These are phyloP conservation scores for Perca flavescens DNA, from an alignment of 2,113 vertebrate species.

Conservation along the genomic window DNA sequence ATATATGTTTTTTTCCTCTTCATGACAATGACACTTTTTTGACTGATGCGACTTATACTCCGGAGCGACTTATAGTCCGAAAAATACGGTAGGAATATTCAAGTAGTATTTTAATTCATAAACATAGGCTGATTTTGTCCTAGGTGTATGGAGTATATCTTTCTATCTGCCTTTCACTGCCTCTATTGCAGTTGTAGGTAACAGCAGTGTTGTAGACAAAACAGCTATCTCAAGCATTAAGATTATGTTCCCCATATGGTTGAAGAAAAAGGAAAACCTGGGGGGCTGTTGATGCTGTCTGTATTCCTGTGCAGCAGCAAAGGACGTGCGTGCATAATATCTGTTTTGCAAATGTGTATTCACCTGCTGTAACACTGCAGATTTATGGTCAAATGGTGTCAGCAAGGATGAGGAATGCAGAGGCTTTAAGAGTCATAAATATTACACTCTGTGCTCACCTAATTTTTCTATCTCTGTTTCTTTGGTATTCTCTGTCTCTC, in stretches of 20 bases:
- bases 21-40: no score
- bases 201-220: not conserved
- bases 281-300: not conserved
- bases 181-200: not conserved
- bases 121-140: not conserved
- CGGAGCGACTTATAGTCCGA: no score
- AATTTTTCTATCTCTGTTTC: slow-evolving; percentile 2
- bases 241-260: not conserved
- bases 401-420: slow-evolving; percentile 15
- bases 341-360: slow-evolving; percentile 3
- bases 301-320: not conserved
- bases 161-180: not conserved
- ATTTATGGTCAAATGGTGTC: slow-evolving; percentile 2
- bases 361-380: not conserved
- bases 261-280: not conserved
- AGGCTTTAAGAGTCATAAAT: slow-evolving; percentile 12
- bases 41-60: no score
- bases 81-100: not conserved
- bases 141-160: not conserved
- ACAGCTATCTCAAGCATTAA: not conserved
- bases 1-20: no score
- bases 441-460: not conserved
- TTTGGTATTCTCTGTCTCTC: not conserved
- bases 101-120: not conserved
- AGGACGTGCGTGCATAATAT: not conserved